phyloP scores from a whole-genome alignment of 1,140 invertebrate species.

The Pachypeltis micranthus region DNA sequence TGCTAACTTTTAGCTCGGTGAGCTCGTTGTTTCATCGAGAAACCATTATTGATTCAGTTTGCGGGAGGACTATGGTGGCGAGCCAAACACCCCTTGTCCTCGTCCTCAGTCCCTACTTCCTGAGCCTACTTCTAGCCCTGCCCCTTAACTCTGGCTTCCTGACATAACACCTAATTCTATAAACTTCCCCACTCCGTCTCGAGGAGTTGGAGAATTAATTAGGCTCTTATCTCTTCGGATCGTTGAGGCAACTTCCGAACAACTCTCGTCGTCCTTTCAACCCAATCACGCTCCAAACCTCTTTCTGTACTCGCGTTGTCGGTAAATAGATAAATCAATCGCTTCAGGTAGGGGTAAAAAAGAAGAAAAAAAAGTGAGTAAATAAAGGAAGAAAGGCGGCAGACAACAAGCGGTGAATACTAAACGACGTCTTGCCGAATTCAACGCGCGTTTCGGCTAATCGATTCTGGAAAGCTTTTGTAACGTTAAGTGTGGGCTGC shows the following conservation, averaged over 20 bases:
- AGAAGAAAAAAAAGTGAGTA: too few species aligned
- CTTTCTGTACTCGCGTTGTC: background rate
- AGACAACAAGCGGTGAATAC: too few species aligned
- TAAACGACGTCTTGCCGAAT: too few species aligned
- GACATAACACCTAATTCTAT: background rate
- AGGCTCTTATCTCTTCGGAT: background rate
- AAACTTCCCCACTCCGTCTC: background rate
- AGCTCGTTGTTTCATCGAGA: background rate
- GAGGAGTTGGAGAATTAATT: constrained; percentile 3
- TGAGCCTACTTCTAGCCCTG: too few species aligned
- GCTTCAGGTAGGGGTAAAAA: too few species aligned
- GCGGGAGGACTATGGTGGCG: background rate
- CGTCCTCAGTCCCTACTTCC: background rate
- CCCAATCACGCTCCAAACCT: too few species aligned
- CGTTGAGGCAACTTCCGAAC: background rate
- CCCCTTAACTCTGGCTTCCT: too few species aligned
- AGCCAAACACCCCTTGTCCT: background rate
- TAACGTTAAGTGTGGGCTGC: too few species aligned
- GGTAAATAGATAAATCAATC: background rate
- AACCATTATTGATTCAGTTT: background rate
- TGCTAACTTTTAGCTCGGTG: too few species aligned
- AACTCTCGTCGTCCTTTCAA: background rate
- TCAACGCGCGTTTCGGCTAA: too few species aligned
- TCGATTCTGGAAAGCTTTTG: too few species aligned
- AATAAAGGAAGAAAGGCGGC: too few species aligned